These are phyloP conservation scores for Chelonus formosanus DNA, from an alignment of 2,888 invertebrate genomes.

Conservation along the genomic window DNA sequence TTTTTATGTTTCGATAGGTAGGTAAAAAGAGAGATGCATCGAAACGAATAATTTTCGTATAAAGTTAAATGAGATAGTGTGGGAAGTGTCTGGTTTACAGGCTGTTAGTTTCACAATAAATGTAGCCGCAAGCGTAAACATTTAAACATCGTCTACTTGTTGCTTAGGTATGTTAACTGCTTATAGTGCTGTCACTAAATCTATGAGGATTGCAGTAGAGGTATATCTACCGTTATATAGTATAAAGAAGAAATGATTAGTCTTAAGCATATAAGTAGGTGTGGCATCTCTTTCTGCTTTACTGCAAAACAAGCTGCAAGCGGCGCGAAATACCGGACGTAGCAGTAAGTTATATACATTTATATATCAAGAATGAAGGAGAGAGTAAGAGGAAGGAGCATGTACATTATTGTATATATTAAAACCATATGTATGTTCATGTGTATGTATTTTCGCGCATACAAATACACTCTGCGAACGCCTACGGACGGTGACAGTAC, in stretches of 20 bases:
- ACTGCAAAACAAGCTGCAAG: no score
- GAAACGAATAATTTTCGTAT: neutral
- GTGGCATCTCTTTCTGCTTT: no score
- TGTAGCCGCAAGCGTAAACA: slow-evolving; percentile 10
- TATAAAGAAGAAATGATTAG: no score
- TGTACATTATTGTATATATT: neutral
- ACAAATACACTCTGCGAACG: slow-evolving; percentile 30
- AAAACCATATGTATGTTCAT: neutral
- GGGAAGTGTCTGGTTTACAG: slow-evolving; percentile 5
- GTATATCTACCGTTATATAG: no score
- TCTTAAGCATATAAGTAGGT: no score
- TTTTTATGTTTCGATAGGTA: no score
- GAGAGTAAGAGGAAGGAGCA: no score
- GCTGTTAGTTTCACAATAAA: slow-evolving; percentile 14
- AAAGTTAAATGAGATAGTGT: slow-evolving; percentile 4
- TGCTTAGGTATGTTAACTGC: slow-evolving; percentile 7
- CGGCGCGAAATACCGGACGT: no score
- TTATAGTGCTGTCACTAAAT: slow-evolving; percentile 5
- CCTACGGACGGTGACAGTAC: slow-evolving; percentile 52
- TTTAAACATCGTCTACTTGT: slow-evolving; percentile 12
- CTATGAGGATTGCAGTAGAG: no score
- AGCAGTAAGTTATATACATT: no score
- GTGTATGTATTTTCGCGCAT: slow-evolving; percentile 1
- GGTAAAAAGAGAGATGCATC: no score
- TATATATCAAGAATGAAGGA: no score